Base-by-base conservation (phyloP, 2,113 vertebrate species). In the Esox niger region DNA sequence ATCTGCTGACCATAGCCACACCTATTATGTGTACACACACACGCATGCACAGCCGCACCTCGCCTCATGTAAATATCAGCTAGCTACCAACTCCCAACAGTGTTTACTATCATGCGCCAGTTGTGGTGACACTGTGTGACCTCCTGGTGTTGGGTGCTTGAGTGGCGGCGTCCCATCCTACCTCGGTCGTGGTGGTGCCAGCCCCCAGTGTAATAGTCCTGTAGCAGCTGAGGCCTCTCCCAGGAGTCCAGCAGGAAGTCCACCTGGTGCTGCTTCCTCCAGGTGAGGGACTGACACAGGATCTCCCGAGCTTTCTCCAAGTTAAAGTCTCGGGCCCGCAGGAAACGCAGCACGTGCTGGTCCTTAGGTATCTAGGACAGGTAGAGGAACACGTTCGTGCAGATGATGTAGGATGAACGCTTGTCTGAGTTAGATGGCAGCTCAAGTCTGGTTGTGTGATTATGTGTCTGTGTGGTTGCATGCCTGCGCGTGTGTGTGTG, bases 181-280 rank as follows among this genome's bases (percentile, higher is more conserved):
- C 96, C 97, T 94, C 90, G 94, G 88, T 98, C 95, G 0, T 99
- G 95, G 75, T 98, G 95, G 79, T 98, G 95, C 97, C 97, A 98
- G 80, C 94, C 95, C 15, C 95, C 97, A 0, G 94, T 92, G 60
- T 95, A 98, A 80, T 93, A 96, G 78, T 98, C 95, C 32, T 93
- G 93, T 0, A 99, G 93, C 21, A 96, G 93, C 1, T 94, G 94
- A 0, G 96, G 95, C 2, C 90, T 89, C 43, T 84, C 89, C 96
- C 97, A 98, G 1, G 96, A 93, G 52, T 96, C 94, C 1, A 98
- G 80, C 68, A 98, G 91, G 75, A 95, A 96, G 72, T 99, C 96
- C 13, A 98, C 93, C 82, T 98, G 95, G 80, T 98, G 94, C 72
- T 97, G 95, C 77, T 97, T 99, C 32, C 96, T 92, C 97, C 97